A percentile compares a stretch with the other conserved stretches of the same genome.
Conservation (phyloP, 2,113 vertebrate species). For the Megaceryle torquata region DNA sequence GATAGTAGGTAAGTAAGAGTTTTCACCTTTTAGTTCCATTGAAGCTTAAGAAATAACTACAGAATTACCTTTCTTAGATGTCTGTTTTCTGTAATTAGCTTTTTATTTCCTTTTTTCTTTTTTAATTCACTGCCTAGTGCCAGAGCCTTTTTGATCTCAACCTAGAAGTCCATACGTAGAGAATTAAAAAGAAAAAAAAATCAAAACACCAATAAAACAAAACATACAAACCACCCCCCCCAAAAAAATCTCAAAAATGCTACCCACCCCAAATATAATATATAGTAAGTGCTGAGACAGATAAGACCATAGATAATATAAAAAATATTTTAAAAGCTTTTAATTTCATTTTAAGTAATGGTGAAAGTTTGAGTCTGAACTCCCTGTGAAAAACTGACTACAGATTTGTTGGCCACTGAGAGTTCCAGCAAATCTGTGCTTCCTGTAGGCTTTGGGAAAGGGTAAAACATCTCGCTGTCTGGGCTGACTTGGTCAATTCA, state of each 20-base stretch:
- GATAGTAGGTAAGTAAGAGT: slow-evolving; percentile 88
- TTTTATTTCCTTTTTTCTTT: background rate
- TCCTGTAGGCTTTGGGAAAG: background rate
- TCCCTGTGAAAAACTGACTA: background rate
- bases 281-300: background rate
- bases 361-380: background rate
- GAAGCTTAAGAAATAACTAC: background rate
- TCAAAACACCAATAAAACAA: background rate
- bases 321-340: background rate
- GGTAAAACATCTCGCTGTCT: background rate
- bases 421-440: background rate
- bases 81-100: background rate
- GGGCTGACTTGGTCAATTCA: background rate
- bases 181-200: background rate
- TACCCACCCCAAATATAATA: background rate
- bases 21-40: background rate
- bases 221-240: background rate
- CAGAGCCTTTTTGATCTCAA: background rate
- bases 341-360: background rate
- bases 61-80: background rate
- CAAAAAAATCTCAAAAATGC: background rate
- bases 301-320: background rate
- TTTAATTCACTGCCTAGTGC: background rate
- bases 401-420: background rate
- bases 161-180: background rate